phyloP scores from a whole-genome alignment of 2,797 vertebrate genomes.

The Myotis vivesi region DNA sequence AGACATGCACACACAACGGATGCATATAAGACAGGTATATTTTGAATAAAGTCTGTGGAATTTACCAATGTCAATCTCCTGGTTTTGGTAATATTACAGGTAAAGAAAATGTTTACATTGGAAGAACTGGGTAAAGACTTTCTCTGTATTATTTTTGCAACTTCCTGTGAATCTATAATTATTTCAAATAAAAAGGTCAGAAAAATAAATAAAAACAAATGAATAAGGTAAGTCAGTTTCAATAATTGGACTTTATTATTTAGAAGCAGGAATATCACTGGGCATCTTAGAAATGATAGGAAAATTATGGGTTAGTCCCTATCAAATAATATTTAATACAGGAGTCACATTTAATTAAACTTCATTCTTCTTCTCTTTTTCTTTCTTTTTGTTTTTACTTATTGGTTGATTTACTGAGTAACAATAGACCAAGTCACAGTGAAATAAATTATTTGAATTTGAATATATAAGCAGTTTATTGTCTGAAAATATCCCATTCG shows the following conservation, averaged over 20 bases:
- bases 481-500: not conserved
- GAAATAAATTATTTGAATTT: not conserved
- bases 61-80: not conserved
- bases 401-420: not conserved
- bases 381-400: not conserved
- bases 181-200: not conserved
- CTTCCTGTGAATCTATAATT: not conserved
- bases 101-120: not conserved
- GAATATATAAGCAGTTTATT: not conserved
- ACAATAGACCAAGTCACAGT: not conserved
- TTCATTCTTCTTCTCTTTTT: not conserved
- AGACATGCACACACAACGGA: not conserved
- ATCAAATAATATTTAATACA: not conserved
- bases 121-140: accelerated
- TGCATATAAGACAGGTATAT: not conserved
- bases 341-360: not conserved
- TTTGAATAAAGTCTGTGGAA: not conserved
- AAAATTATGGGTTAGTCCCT: not conserved
- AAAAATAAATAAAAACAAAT: not conserved
- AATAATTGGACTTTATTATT: not conserved
- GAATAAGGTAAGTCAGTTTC: not conserved
- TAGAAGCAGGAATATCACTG: not conserved
- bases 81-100: not conserved
- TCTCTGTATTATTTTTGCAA: not conserved
- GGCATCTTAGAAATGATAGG: not conserved